phyloP scores from a whole-genome alignment of 2,888 invertebrate genomes.

The Acleris holmiana region DNA sequence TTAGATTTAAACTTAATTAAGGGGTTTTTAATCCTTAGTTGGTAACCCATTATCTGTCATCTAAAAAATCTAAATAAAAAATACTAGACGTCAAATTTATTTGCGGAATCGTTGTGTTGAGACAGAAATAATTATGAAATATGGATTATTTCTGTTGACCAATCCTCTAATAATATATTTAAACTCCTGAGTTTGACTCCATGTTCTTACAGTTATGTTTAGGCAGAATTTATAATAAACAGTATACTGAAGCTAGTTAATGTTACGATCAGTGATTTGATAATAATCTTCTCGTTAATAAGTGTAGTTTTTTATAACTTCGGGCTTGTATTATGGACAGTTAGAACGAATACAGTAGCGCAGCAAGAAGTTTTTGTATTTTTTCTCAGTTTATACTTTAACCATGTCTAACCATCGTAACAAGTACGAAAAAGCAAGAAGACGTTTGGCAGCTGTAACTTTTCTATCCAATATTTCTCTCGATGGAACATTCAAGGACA shows the following conservation, averaged over 20 bases:
- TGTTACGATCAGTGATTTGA: conserved; percentile 11
- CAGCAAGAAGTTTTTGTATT: not conserved
- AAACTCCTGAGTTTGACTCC: conserved; percentile 18
- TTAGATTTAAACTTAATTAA: not conserved
- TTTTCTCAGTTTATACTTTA: conserved; percentile 1
- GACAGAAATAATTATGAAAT: conserved; percentile 27
- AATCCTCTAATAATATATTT: conserved; percentile 2
- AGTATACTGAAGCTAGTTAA: not conserved
- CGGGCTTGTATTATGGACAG: not conserved
- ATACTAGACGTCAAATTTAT: conserved; percentile 24
- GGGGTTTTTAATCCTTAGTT: not conserved
- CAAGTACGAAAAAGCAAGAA: conserved; percentile 88
- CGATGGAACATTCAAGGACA: conserved; percentile 93
- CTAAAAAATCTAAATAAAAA: not conserved
- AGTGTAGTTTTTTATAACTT: not conserved
- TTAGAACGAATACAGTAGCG: not conserved
- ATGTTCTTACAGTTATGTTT: not conserved
- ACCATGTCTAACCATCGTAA: conserved; percentile 68
- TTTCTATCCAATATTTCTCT: conserved; percentile 98
- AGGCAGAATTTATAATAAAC: not conserved
- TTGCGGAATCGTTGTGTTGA: conserved; percentile 23
- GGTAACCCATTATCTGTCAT: conserved; percentile 19
- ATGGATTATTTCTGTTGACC: conserved; percentile 25
- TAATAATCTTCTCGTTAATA: conserved; percentile 9
- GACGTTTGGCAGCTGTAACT: conserved; percentile 95